These are phyloP conservation scores for Chironomus riparius DNA, from an alignment of 2,888 invertebrate species.

Conservation along the genomic window DNA sequence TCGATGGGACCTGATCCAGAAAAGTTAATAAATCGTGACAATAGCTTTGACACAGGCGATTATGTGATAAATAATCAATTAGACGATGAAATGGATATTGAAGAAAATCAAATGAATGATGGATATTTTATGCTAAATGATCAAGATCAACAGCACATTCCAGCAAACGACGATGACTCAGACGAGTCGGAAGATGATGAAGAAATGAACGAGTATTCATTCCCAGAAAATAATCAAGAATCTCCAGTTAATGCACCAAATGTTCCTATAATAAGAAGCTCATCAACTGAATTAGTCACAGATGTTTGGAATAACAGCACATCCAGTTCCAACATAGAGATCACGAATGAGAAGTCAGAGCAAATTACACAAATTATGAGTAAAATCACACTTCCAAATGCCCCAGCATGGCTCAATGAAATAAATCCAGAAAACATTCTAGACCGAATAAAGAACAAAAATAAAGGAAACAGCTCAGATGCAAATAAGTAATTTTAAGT, in stretches of 20 bases:
- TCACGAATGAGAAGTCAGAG: not conserved
- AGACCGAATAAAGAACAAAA: not conserved
- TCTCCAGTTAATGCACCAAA: not conserved
- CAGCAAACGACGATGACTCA: not conserved
- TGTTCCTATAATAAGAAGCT: not conserved
- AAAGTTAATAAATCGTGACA: not conserved
- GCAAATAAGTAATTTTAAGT: not conserved
- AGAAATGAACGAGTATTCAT: not conserved
- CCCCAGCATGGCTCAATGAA: constrained; percentile 1
- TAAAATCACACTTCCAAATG: constrained; percentile 2
- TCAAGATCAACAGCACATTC: not conserved
- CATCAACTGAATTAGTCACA: not conserved
- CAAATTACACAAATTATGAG: constrained; percentile 9
- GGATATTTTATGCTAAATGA: not conserved
- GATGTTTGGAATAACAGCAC: not conserved
- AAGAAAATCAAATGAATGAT: not conserved
- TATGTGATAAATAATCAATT: not conserved
- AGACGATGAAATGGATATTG: not conserved
- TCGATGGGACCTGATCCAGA: not conserved
- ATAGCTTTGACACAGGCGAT: not conserved
- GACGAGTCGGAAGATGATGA: not conserved
- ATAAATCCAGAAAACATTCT: not conserved
- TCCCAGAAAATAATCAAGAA: not conserved
- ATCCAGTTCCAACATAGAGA: not conserved
- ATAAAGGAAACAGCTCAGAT: not conserved